Evolutionary conservation across 2,797 vertebrate genomes (phyloP).

Genomic region (Anabacerthia variegaticeps): DNA sequence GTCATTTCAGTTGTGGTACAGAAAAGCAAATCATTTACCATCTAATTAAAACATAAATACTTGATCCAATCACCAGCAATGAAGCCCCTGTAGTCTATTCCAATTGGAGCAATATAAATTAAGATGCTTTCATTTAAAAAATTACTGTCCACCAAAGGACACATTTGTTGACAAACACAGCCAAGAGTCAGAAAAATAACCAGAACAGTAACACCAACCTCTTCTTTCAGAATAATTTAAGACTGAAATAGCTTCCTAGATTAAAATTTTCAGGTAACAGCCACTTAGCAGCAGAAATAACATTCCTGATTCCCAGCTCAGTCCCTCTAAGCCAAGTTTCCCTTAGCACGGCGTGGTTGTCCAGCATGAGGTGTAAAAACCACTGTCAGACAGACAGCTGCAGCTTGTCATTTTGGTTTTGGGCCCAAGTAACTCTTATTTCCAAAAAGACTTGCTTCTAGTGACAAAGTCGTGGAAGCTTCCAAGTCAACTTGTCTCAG

Average conservation of each 20-base stretch:
- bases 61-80: neutral
- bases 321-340: neutral
- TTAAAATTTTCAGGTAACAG: neutral
- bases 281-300: neutral
- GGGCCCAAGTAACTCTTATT: neutral
- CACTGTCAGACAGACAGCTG: neutral
- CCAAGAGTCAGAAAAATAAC: neutral
- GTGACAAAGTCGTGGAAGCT: neutral
- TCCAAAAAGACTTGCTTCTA: neutral
- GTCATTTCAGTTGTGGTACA: neutral
- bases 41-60: neutral
- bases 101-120: neutral
- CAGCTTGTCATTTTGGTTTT: neutral
- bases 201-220: neutral
- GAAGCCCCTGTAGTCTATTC: neutral
- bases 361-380: neutral
- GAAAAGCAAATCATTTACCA: neutral
- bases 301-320: neutral
- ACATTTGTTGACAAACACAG: neutral
- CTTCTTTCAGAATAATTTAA: neutral
- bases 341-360: neutral
- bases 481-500: rapidly evolving
- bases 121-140: neutral
- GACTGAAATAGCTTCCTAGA: neutral
- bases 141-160: neutral